Base-by-base conservation (phyloP, 35 echinoderm and acorn worm species). In the Acanthaster planci region DNA sequence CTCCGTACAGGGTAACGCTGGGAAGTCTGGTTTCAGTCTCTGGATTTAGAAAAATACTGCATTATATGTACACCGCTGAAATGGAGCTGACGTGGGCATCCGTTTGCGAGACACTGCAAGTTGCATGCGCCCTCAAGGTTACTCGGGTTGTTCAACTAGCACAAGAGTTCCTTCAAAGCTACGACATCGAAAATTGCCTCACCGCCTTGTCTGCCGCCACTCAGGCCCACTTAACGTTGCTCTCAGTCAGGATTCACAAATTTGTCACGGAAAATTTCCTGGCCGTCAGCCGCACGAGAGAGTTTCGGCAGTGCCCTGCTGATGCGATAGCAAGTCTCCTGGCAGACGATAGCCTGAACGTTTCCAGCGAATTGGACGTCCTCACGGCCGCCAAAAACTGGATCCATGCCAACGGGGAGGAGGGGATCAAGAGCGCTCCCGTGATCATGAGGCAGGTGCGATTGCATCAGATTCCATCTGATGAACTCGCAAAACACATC, bases 181-280 rank as follows among this genome's bases (percentile, higher is more conserved):
- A 76, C 22, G 27, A 27, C 36, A 30, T 77, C 50, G 84, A 86
- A 8, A 52, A 76, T 22, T 86, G 67, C 76, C 64, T 86, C 5
- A 76, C 17, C 14, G 67, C 58, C 59, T 17, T 86, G 9, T 26
- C 26, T 22, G 67, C 77, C 26, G 60, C 84, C 34, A 67, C 51
- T 37, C 39, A 31, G 47, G 58, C 55, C 40, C n/a, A 39, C 21
- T 40, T 86, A 31, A 40, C 7, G 10, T 38, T 18, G 6, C 40
- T 68, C 37, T 7, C 34, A 34, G 21, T 18, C 29, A 76, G 44
- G 42, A 50, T 67, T 32, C 35, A 27, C 17, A 52, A 16, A 1
- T 86, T 86, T 76, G 58, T 86, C 37, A 17, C n/a, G 14, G 84
- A 76, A 12, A 86, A 86, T 21, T 86, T 86, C 50, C 27, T 77